Base-by-base conservation (phyloP, 2,797 vertebrate species). In the Coilia nasus region DNA sequence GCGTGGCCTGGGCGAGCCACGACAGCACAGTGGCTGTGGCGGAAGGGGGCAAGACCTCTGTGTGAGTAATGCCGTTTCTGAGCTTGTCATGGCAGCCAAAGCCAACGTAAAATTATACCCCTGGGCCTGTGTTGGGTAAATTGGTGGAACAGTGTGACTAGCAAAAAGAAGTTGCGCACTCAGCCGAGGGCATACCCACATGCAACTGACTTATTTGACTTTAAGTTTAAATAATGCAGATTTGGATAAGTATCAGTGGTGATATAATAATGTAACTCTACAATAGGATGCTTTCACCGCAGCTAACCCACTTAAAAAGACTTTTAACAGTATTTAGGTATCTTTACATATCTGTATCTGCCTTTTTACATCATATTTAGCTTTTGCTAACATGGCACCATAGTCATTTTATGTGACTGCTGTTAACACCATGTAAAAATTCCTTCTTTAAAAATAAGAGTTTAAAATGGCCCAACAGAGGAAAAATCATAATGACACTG, bases 1-100 rank as follows among this genome's bases (percentile, higher is more conserved):
- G 97, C 80, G 94, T 99, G 83, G 98, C 98, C 90, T 99, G 98
- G 98, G 97, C 99, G 94, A 98, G 98, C 90, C 98, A 99, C 0
- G 98, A 99, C 87, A 99, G 98, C 90, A 99, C 97, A 0, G 97
- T 99, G 85, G 99, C 97, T 3, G 97, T 99, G 86, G 98, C 98
- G n/a, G 98, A 99, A 87, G 97, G 98, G 89, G 96, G 97, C 12
- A 99, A 98, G 95, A 98, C 96, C 31, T 94, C 97, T 91, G 97
- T 96, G 98, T 99, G 85, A 96, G 96, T 91, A 62, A 6, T 44
- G 28, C 31, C 35, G 47, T 44, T 78, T 44, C 5, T 41, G 35
- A 41, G 35, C 35, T 5, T 41, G 2, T 41, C 35, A 41, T 41
- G 35, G 35, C 35, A 41, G 35, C 35, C 35, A 2, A 41, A 41